phyloP scores from a whole-genome alignment of 2,797 vertebrate genomes.

The Lophotriccus pileatus region DNA sequence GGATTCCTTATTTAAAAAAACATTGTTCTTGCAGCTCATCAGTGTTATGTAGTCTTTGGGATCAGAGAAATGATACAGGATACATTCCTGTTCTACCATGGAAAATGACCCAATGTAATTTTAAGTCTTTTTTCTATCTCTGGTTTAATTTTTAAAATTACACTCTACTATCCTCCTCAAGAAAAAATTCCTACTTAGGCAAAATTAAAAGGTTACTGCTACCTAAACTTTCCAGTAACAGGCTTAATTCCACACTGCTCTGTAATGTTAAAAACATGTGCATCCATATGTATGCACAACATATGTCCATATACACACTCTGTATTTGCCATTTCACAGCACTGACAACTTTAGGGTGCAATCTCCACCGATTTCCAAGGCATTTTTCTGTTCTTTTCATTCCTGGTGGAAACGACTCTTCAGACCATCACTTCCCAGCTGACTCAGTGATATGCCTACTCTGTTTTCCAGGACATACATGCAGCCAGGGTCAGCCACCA shows the following conservation, averaged over 20 bases:
- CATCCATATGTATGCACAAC: not conserved
- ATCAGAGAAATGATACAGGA: accelerated
- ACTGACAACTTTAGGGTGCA: not conserved
- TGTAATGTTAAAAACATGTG: accelerated
- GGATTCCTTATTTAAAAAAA: not conserved
- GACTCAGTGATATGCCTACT: not conserved
- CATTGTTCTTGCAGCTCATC: not conserved
- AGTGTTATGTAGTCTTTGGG: not conserved
- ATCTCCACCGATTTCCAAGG: not conserved
- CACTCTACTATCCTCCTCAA: not conserved
- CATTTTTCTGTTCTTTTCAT: not conserved
- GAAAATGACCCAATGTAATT: not conserved
- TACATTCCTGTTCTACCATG: not conserved
- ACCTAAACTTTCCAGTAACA: not conserved
- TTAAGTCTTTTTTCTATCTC: not conserved
- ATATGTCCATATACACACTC: accelerated
- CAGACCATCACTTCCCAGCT: not conserved
- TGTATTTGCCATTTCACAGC: not conserved
- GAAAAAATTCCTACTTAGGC: not conserved
- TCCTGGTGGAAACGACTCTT: not conserved
- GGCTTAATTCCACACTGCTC: not conserved
- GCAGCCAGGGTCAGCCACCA: conserved; percentile 76
- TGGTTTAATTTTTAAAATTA: not conserved
- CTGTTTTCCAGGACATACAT: conserved; percentile 77
- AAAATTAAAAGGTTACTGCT: not conserved